Base-by-base conservation (phyloP, 2,888 invertebrate species). In the Andrena chrysosceles region DNA sequence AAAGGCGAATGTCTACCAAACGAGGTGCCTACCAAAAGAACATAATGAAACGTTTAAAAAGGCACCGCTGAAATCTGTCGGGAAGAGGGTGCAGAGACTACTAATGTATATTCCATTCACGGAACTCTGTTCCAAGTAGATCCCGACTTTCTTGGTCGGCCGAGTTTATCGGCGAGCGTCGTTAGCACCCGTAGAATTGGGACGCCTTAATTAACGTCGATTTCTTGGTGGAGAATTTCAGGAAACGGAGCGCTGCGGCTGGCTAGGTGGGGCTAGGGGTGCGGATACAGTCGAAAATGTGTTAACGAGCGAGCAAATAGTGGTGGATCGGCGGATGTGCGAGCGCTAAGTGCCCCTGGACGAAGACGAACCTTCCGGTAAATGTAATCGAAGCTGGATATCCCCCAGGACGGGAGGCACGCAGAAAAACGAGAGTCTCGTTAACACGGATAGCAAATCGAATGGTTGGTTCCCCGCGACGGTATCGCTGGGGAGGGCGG, bases 291-390 rank as follows among this genome's bases (percentile, higher is more conserved):
- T 83, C 85, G 89, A 90, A 90, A 90, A 89, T 84, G 89, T 89
- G 89, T 88, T 91, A 91, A 91, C 86, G 88, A 89, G 77, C 87
- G 85, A 73, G 88, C 87, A 91, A 91, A 91, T 84, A 90, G 81
- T 72, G 72, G 56, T 63, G 77, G 80, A 63, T 82, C 79, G 42
- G 80, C 77, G 77, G 77, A 66, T 81, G 82, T 83, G 79, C 81
- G 75, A 74, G 81, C 75, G 86, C 77, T 86, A 86, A 89, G 88
- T 86, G 84, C 77, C 85, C 70, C 23, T 13, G 56, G 56, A 71
- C 70, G 72, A 80, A 77, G 80, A 66, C 48, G 72, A 67, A 75
- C 77, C 64, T 16, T 81, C 78, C 63, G 70, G 68, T 59, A 71
- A 85, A 52, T 76, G 87, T 85, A 85, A 89, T 87, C 87, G 85